phyloP scores from a whole-genome alignment of 2,797 vertebrate genomes.

The Lerista edwardsae region DNA sequence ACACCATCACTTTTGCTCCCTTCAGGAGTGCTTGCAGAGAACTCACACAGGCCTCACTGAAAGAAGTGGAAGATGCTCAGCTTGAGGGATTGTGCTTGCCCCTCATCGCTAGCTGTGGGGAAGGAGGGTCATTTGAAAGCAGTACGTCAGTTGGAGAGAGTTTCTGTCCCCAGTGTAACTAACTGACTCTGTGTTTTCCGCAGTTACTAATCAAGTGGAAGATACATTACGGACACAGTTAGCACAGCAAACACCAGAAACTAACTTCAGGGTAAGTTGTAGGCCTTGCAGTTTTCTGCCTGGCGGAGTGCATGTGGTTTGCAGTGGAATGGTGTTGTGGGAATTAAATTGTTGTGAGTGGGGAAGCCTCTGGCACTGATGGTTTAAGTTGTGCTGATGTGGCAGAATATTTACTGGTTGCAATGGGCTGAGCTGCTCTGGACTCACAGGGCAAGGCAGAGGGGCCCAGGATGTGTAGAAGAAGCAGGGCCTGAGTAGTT shows the following conservation, averaged over 20 bases:
- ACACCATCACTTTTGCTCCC: neutral
- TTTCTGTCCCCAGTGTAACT: conserved; percentile 72
- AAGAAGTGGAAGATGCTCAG: neutral
- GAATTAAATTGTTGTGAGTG: neutral
- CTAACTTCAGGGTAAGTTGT: conserved; percentile 86
- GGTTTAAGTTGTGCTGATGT: neutral
- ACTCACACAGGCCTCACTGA: conserved; percentile 7
- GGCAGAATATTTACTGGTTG: neutral
- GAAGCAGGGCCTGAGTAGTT: neutral
- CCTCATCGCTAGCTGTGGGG: too few species aligned
- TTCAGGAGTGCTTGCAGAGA: neutral
- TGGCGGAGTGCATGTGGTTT: conserved; percentile 48
- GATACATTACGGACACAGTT: conserved; percentile 85
- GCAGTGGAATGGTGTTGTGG: conserved; percentile 14
- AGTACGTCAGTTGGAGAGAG: conserved; percentile 61
- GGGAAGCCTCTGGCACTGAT: neutral
- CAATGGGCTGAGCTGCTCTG: neutral
- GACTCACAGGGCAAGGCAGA: neutral
- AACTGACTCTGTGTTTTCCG: conserved; percentile 78
- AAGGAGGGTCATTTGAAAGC: conserved; percentile 51
- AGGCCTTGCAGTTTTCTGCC: conserved; percentile 55
- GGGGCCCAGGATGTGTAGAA: neutral
- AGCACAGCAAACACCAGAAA: conserved; percentile 83
- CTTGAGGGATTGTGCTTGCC: neutral
- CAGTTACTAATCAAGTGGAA: conserved; percentile 86